A percentile compares a stretch with the other conserved stretches of the same genome.
Conservation (phyloP, 2,113 vertebrate genomes). For the Cavia porcellus region DNA sequence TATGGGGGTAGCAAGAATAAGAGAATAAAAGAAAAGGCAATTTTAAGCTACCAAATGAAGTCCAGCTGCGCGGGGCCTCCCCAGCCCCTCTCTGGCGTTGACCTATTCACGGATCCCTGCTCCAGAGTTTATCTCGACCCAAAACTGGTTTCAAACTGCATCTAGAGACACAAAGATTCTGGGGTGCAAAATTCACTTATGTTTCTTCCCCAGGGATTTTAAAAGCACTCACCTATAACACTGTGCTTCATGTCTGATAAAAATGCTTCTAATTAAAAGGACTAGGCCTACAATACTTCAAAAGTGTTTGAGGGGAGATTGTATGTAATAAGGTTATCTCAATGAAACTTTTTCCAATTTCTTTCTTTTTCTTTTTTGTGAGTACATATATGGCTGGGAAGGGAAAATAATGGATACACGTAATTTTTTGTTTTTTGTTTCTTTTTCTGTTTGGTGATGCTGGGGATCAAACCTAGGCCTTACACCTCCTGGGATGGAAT, state of each 20-base stretch:
- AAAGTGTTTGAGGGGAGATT: neutral
- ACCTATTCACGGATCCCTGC: constrained; percentile 59
- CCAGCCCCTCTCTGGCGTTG: neutral
- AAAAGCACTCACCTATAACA: neutral
- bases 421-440: neutral
- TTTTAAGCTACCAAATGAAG: constrained; percentile 67
- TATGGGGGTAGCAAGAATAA: constrained; percentile 63
- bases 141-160: neutral
- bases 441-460: neutral
- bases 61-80: neutral
- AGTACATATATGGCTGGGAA: neutral
- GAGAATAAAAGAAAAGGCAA: constrained; percentile 79
- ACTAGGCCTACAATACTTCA: neutral
- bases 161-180: neutral
- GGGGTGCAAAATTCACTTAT: neutral
- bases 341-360: neutral
- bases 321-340: neutral
- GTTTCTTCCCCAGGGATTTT: neutral
- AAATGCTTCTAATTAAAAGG: neutral
- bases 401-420: constrained; percentile 1
- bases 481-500: neutral
- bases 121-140: neutral
- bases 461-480: neutral
- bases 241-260: neutral
- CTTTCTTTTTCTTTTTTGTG: neutral